Conservation (phyloP, 2,888 invertebrate species). For the Cheilosia variabilis region DNA sequence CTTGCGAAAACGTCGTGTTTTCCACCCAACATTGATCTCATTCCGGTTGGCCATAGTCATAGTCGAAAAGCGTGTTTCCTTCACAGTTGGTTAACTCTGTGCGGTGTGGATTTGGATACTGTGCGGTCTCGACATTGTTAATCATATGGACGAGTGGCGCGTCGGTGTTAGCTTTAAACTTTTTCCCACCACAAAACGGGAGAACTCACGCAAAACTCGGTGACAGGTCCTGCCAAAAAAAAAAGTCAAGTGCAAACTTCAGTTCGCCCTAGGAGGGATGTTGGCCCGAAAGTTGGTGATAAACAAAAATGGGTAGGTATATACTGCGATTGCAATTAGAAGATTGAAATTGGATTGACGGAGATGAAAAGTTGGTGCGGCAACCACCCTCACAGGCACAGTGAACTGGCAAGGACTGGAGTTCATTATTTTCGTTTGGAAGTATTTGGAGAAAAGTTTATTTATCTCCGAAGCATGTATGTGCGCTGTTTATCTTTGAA, state of each 20-base stretch:
- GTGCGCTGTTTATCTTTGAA: conserved; percentile 32
- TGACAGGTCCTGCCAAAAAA: neutral
- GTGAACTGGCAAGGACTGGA: conserved; percentile 5
- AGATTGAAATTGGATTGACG: conserved; percentile 72
- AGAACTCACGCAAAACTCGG: conserved; percentile 14
- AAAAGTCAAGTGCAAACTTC: conserved; percentile 29
- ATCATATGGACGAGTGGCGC: conserved; percentile 49
- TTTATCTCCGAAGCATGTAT: conserved; percentile 32
- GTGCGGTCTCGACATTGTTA: conserved; percentile 69
- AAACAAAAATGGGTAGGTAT: neutral
- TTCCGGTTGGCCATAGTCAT: conserved; percentile 41
- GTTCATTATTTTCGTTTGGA: conserved; percentile 61
- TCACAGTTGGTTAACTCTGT: conserved; percentile 68
- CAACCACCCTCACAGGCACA: conserved; percentile 11
- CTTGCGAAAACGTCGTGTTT: conserved; percentile 18
- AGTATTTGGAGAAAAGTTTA: conserved; percentile 39
- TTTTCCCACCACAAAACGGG: neutral
- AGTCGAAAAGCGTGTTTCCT: conserved; percentile 17
- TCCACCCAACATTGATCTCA: conserved; percentile 62
- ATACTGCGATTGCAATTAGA: conserved; percentile 64
- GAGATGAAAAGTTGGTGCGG: conserved; percentile 49
- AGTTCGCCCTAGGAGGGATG: conserved; percentile 15
- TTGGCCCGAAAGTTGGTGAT: conserved; percentile 22
- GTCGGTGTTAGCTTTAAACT: conserved; percentile 36
- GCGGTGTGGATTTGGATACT: conserved; percentile 29